Conservation (phyloP, 2,888 invertebrate species). For the Zygogramma bicolorata region DNA sequence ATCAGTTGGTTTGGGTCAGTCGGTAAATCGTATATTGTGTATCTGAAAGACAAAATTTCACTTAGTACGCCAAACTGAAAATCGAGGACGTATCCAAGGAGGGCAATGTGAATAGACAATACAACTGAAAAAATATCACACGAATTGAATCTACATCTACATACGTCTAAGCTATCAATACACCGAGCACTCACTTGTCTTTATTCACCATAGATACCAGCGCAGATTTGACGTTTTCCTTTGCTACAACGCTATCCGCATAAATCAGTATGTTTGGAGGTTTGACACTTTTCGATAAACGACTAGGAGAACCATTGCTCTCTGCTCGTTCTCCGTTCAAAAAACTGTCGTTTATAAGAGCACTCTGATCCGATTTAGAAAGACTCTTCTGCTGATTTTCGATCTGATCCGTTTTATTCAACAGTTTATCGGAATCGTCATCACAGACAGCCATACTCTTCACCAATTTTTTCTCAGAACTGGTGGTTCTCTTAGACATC, state of each 20-base stretch:
- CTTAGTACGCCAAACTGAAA: slow-evolving; percentile 40
- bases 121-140: no score
- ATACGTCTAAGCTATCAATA: neutral
- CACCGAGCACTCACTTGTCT: slow-evolving; percentile 72
- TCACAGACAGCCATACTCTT: slow-evolving; percentile 48
- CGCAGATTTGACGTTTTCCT: slow-evolving; percentile 80
- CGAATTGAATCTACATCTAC: no score
- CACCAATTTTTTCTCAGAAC: slow-evolving; percentile 52
- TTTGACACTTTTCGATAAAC: slow-evolving; percentile 65
- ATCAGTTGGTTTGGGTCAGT: slow-evolving; percentile 50
- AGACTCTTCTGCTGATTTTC: neutral
- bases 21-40: slow-evolving; percentile 74
- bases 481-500: slow-evolving; percentile 39
- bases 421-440: slow-evolving; percentile 38
- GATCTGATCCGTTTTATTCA: neutral
- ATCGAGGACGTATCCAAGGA: no score
- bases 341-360: neutral
- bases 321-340: slow-evolving; percentile 15
- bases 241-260: slow-evolving; percentile 81
- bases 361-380: neutral
- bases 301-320: slow-evolving; percentile 16
- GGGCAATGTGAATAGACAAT: no score
- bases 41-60: slow-evolving; percentile 63
- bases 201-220: slow-evolving; percentile 77
- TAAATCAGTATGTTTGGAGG: slow-evolving; percentile 86